Evolutionary conservation across 2,888 invertebrate genomes (phyloP).

Genomic region (Thecophora atra): DNA sequence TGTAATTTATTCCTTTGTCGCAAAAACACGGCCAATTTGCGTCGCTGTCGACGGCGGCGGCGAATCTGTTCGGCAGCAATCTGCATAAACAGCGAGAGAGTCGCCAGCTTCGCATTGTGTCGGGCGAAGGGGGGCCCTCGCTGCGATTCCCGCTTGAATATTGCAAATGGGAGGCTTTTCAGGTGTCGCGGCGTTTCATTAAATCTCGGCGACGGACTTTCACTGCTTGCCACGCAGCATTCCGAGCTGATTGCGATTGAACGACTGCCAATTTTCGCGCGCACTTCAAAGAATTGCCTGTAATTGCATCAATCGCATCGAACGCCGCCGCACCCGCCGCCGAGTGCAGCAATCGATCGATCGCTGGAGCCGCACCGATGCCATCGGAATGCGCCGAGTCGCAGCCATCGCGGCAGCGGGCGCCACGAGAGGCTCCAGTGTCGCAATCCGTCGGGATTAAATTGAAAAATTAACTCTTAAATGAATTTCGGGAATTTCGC

Average conservation of each 20-base stretch:
- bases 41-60: too few relatives aligned
- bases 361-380: conserved; percentile 7
- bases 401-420: background rate
- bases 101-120: background rate
- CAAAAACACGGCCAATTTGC: too few relatives aligned
- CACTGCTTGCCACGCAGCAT: conserved; percentile 16
- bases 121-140: background rate
- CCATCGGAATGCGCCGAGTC: background rate
- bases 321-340: conserved; percentile 11
- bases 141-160: background rate
- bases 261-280: conserved; percentile 21
- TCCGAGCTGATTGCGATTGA: conserved; percentile 14
- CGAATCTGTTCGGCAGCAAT: too few relatives aligned
- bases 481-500: background rate
- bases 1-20: too few relatives aligned
- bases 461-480: conserved; percentile 1
- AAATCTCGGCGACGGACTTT: conserved; percentile 19
- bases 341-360: conserved; percentile 3
- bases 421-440: background rate
- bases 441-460: background rate
- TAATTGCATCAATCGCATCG: conserved; percentile 29
- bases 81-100: too few relatives aligned
- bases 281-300: conserved; percentile 24
- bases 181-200: background rate
- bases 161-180: background rate